A percentile compares a stretch with the other conserved stretches of the same genome.
These are phyloP conservation scores for Smutsia gigantea DNA, from an alignment of 2,797 vertebrate genomes.

Conservation along the genomic window DNA sequence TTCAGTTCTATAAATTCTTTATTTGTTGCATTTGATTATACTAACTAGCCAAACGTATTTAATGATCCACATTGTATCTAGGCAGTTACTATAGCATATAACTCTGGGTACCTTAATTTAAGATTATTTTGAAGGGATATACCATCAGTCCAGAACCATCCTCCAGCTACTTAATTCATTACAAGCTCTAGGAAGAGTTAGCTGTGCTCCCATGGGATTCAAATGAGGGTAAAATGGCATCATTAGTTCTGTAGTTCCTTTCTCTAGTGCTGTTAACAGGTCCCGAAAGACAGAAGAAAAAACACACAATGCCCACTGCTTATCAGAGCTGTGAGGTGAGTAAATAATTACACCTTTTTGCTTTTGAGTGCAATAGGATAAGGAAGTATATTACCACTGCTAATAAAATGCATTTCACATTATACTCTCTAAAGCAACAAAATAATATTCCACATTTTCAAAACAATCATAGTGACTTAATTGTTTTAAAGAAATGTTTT, in stretches of 20 bases:
- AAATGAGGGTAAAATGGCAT: background rate
- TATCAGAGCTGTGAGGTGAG: background rate
- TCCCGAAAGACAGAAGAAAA: background rate
- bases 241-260: background rate
- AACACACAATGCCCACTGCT: background rate
- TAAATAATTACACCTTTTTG: slow-evolving; percentile 42
- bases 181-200: background rate
- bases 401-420: slow-evolving; percentile 31
- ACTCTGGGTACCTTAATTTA: background rate
- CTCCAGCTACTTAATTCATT: background rate
- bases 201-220: background rate
- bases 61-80: background rate
- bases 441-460: background rate
- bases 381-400: background rate
- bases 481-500: slow-evolving; percentile 29
- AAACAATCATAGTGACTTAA: background rate
- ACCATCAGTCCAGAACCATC: background rate
- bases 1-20: slow-evolving; percentile 3
- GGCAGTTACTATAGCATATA: background rate
- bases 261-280: background rate
- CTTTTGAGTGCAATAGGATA: background rate
- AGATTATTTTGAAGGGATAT: slow-evolving; percentile 39
- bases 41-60: background rate
- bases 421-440: slow-evolving; percentile 27
- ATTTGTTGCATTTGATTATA: background rate